These are phyloP conservation scores for Acanthosepion esculentum DNA, from an alignment of 2,888 invertebrate species.

Conservation along the genomic window DNA sequence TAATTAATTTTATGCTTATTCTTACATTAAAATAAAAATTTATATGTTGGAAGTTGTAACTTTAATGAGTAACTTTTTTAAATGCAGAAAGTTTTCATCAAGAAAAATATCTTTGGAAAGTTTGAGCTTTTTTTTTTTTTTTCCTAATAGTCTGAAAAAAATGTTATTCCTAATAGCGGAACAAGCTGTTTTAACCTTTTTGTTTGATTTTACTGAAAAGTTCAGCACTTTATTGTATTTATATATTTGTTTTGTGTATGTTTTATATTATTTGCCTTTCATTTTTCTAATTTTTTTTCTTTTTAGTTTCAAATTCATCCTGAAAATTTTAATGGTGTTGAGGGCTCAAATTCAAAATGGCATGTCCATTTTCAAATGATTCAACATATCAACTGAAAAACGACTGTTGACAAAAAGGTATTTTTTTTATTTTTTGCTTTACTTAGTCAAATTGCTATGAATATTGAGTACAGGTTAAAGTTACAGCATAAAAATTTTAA, in stretches of 20 bases:
- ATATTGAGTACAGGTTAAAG: neutral
- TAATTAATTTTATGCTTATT: no score
- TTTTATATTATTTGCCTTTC: neutral
- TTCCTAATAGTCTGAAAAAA: no score
- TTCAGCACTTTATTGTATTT: no score
- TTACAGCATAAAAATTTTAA: neutral
- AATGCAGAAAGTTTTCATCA: no score
- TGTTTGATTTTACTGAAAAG: no score
- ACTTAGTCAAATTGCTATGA: neutral
- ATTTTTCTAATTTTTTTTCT: neutral
- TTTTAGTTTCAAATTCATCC: constrained; percentile 9
- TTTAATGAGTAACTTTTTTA: no score
- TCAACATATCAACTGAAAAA: neutral
- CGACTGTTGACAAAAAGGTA: neutral
- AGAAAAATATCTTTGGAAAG: no score
- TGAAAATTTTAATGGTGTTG: neutral
- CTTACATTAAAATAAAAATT: no score
- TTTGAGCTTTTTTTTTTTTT: no score
- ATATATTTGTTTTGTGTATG: neutral
- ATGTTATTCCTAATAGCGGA: no score
- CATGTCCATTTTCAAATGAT: neutral
- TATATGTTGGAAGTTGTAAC: no score
- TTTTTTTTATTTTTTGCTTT: neutral
- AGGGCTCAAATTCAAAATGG: neutral
- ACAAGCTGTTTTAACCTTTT: no score